These are phyloP conservation scores for Thamnophis elegans DNA, from an alignment of 2,797 vertebrate species.

Conservation along the genomic window DNA sequence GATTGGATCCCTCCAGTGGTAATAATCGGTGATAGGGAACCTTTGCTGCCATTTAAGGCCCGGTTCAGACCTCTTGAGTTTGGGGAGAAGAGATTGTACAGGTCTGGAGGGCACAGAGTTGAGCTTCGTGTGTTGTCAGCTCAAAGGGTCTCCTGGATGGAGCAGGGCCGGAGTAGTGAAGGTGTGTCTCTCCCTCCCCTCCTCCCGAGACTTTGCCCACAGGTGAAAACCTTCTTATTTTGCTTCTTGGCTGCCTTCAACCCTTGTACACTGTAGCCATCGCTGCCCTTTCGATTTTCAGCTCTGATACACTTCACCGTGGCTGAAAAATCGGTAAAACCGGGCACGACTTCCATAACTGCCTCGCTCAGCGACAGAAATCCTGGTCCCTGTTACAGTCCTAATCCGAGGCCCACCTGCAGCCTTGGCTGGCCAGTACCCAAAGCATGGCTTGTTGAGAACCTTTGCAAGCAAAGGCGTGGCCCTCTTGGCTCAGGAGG, in stretches of 20 bases:
- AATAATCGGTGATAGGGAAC: neutral
- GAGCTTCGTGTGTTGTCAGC: neutral
- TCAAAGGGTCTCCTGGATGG: neutral
- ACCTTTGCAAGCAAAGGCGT: neutral
- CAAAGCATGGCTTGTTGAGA: neutral
- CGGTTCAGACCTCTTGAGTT: neutral
- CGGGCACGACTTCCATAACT: neutral
- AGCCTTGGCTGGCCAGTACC: neutral
- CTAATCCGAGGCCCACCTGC: neutral
- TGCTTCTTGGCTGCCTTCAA: constrained; percentile 44
- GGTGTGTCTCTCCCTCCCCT: neutral
- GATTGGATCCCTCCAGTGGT: neutral
- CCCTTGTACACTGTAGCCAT: neutral
- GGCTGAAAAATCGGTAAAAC: neutral
- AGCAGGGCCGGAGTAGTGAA: constrained; percentile 37
- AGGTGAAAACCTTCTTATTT: neutral
- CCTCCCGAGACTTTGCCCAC: constrained; percentile 44
- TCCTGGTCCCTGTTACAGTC: neutral
- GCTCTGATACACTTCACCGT: neutral
- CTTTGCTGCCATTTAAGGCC: neutral
- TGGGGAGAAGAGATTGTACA: neutral
- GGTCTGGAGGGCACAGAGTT: neutral
- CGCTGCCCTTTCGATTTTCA: neutral
- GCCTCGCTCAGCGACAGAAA: neutral
- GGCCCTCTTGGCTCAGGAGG: neutral